Conservation (phyloP, 2,797 vertebrate species). For the Sandelia bainsii region DNA sequence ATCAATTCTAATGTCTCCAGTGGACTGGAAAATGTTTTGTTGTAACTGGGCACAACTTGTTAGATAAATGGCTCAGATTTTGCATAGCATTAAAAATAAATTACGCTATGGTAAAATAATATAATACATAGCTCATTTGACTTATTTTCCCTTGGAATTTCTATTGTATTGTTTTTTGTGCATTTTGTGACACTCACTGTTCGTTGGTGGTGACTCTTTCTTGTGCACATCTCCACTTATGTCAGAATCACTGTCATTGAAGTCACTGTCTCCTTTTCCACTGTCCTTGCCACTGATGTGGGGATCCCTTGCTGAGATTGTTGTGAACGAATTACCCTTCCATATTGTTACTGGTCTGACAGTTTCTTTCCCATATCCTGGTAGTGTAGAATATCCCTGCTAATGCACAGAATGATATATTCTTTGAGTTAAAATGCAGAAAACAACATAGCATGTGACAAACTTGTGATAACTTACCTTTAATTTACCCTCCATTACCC, state of each 20-base stretch:
- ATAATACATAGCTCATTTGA: neutral
- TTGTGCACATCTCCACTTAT: slow-evolving; percentile 94
- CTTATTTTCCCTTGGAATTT: neutral
- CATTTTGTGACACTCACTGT: slow-evolving; percentile 77
- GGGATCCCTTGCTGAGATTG: slow-evolving; percentile 91
- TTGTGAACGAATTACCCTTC: slow-evolving; percentile 96
- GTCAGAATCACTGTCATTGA: slow-evolving; percentile 98
- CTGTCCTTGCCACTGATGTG: slow-evolving; percentile 99
- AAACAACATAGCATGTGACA: slow-evolving; percentile 1
- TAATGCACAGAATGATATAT: slow-evolving; percentile 16
- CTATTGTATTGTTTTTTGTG: neutral
- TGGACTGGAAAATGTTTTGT: slow-evolving; percentile 1
- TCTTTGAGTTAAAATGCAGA: slow-evolving; percentile 26
- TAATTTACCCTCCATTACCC: slow-evolving; percentile 86
- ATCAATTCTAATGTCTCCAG: slow-evolving; percentile 20
- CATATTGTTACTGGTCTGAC: slow-evolving; percentile 91
- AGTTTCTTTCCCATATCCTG: slow-evolving; percentile 89
- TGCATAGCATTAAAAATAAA: neutral
- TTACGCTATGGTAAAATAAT: neutral
- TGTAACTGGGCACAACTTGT: neutral
- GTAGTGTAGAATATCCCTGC: slow-evolving; percentile 90
- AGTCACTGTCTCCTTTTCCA: slow-evolving; percentile 98
- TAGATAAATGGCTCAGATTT: neutral
- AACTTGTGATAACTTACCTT: slow-evolving; percentile 85
- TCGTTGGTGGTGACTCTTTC: slow-evolving; percentile 88